Base-by-base conservation (phyloP, 2,797 vertebrate species). In the Percopsis omiscomaycus region DNA sequence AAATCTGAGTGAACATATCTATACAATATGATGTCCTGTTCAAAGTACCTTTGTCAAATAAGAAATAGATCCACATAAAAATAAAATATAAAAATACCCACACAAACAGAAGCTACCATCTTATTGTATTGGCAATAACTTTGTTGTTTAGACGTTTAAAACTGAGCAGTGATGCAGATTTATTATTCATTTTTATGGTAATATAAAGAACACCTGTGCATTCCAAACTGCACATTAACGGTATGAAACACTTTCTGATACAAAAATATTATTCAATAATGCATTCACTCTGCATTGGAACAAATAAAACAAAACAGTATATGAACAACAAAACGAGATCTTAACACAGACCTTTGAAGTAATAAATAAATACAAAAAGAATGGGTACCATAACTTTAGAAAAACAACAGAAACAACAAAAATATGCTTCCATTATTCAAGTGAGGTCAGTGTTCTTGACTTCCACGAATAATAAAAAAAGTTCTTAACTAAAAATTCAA, bases 211-310 rank as follows among this genome's bases (percentile, higher is more conserved):
- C 92, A 94, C 83, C 79, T 92, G 93, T 95, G 93, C 93, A 92
- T 91, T 92, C 90, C 93, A 92, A 93, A 89, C 77, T 88, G 89
- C 89, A 92, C 88, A 84, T 89, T 85, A 82, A 84, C 74, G 80
- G 79, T 89, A 89, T 83, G 76, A 92, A 92, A 91, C 81, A 89
- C 82, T 89, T 91, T 95, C 95, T 95, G 94, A 93, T 98, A 98
- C 95, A 98, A 98, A 98, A 98, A 98, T 96, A 97, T 92, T 93
- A 92, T 91, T 96, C 92, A 94, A 93, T 93, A 94, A 95, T 89
- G 92, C 94, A 93, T 92, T 92, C 91, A 92, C 89, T 79, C 88
- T 90, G 88, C 89, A 91, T 89, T 84, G 65, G 90, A 95, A 96
- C 90, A 92, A 93, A 94, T 94, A 80, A 87, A 90, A 90, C 22